Conservation (phyloP, 2,797 vertebrate species). For the Pantherophis alleghaniensis region DNA sequence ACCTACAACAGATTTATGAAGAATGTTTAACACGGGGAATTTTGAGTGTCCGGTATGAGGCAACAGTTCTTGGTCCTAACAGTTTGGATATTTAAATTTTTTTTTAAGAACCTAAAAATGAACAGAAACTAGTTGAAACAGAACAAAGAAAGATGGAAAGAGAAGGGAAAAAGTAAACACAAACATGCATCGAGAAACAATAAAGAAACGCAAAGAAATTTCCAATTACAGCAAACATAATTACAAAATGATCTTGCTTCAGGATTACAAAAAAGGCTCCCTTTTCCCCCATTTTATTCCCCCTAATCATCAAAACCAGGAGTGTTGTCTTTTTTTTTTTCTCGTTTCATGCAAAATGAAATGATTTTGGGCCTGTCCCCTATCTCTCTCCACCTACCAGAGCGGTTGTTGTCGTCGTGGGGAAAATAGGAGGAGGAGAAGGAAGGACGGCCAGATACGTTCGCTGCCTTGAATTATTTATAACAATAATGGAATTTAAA, state of each 20-base stretch:
- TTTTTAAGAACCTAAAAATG: background rate
- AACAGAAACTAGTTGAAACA: background rate
- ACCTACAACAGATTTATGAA: background rate
- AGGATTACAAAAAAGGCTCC: background rate
- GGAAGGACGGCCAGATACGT: background rate
- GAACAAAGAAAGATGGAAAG: background rate
- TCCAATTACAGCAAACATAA: background rate
- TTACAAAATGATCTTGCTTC: background rate
- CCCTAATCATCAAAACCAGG: background rate
- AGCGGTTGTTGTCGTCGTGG: background rate
- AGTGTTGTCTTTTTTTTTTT: background rate
- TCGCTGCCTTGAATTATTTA: background rate
- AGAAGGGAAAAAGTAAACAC: background rate
- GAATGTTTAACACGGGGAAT: background rate
- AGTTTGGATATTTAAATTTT: background rate
- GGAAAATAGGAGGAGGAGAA: background rate
- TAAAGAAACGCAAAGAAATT: background rate
- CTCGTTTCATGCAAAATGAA: background rate
- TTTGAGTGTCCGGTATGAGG: background rate
- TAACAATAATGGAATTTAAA: background rate
- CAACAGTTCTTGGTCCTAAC: background rate
- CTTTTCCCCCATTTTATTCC: background rate
- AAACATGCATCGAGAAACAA: background rate
- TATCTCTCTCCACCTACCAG: background rate
- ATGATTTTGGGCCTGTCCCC: background rate